Percentiles rank a stretch among this genome's conserved stretches.
phyloP scores from a whole-genome alignment of 1,140 invertebrate genomes.

The Palaemon carinicauda region DNA sequence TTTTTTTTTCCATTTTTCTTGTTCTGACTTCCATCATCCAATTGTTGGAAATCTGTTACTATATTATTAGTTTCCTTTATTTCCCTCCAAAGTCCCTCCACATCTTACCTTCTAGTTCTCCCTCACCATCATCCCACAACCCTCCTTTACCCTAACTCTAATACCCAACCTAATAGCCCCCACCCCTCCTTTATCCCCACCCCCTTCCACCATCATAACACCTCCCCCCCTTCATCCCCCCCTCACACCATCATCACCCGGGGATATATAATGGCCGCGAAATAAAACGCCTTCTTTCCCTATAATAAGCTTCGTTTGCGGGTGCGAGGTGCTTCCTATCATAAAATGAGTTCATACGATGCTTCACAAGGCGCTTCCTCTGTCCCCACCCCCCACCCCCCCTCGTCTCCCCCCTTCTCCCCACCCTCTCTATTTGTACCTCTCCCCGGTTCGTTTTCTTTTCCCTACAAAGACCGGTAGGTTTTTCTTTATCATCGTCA shows the following conservation, averaged over 20 bases:
- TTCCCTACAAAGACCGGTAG: background rate
- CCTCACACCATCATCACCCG: conserved; percentile 13
- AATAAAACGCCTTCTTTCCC: conserved; percentile 43
- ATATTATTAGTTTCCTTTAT: background rate
- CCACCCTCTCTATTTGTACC: background rate
- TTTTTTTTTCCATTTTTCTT: no score
- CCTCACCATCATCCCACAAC: background rate
- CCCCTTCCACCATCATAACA: background rate
- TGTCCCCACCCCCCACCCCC: background rate
- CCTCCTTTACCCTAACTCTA: background rate
- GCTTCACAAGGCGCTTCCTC: conserved; percentile 33
- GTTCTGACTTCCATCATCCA: no score
- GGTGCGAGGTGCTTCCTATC: conserved; percentile 23
- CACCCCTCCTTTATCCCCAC: background rate
- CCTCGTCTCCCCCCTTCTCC: background rate
- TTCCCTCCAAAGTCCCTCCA: background rate
- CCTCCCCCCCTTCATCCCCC: background rate
- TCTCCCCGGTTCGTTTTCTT: background rate
- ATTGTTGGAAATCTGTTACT: background rate
- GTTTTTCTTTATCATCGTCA: no score
- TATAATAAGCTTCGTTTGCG: conserved; percentile 51
- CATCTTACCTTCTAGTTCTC: background rate
- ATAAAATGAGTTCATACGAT: conserved; percentile 48
- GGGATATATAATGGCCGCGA: conserved; percentile 36
- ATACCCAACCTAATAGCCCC: no score